Base-by-base conservation (phyloP, 2,797 vertebrate species). In the Xenentodon cancila region DNA sequence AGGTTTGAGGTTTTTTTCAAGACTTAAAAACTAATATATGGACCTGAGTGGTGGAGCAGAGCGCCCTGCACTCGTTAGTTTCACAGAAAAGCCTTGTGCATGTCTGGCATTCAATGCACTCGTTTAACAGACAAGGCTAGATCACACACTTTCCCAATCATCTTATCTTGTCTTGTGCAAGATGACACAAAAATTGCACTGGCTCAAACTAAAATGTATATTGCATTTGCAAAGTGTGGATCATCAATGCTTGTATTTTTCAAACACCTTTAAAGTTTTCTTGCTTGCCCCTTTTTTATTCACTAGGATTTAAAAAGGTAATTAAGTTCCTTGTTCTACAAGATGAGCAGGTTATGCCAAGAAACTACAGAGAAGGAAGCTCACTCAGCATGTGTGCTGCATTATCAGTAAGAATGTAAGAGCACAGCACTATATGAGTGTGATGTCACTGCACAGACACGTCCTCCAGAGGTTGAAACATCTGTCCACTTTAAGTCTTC, bases 241-340 rank as follows among this genome's bases (percentile, higher is more conserved):
- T 9, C 32, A 32, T 32, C 32, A 32, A 7, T 32, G 32, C 32
- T 32, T 32, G 32, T 32, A 9, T 32, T 32, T 32, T 32, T 32
- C 32, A 32, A 1, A 32, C 32, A 7, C 5, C n/a, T n/a, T 9
- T 34, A 3, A 27, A 2, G 0, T 18, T 25, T 19, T 9, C 7
- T 56, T 25, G 25, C 25, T 25, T 25, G 25, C 25, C 3, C 25
- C 3, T 25, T 25, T 25, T 5, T 25, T 59, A 15, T 18, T 65
- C 6, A 7, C 44, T 50, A 22, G 54, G 58, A 71, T 52, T 73
- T 55, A 69, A 45, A 62, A 69, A 76, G 42, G 71, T 57, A 16
- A 56, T 20, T 7, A 25, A 19, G 25, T 65, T 46, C 49, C 63
- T 64, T 71, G 48, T 55, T n/a, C 70, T 62, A 13, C n/a, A 27